Percentiles rank a stretch among this genome's conserved stretches.
Conservation (phyloP, 1,140 invertebrate genomes). For the Aradophagus sp. region DNA sequence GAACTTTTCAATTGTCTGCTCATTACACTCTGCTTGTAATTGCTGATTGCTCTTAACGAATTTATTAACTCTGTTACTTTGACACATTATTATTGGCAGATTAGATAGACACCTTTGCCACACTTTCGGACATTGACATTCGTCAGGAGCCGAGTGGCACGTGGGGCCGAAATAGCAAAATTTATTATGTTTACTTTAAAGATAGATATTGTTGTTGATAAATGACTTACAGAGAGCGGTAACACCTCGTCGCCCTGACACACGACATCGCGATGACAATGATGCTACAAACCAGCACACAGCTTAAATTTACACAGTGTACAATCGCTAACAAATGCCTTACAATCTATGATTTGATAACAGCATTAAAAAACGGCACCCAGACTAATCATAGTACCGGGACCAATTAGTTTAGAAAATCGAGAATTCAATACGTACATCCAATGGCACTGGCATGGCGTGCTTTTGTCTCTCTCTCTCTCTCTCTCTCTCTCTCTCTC, state of each 20-base stretch:
- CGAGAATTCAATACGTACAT: constrained; percentile 70
- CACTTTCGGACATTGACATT: no score
- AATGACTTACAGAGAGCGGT: constrained; percentile 75
- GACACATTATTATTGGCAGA: constrained; percentile 2
- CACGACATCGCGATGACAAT: constrained; percentile 72
- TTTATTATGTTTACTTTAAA: constrained; percentile 38
- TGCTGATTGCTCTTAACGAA: no score
- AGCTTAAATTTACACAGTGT: constrained; percentile 70
- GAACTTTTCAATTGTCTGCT: constrained; percentile 39
- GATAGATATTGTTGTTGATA: constrained; percentile 71
- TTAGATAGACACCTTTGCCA: constrained; percentile 17
- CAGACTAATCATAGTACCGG: constrained; percentile 12
- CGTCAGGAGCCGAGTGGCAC: no score
- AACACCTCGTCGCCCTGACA: constrained; percentile 72
- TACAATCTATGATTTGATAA: constrained; percentile 67
- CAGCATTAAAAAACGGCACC: constrained; percentile 57
- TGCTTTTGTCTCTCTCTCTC: constrained; percentile 54
- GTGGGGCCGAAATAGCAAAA: constrained; percentile 6
- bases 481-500: constrained; percentile 23
- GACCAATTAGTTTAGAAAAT: constrained; percentile 48
- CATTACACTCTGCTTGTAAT: no score
- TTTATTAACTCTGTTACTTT: no score
- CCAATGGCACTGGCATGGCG: constrained; percentile 63
- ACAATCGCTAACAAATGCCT: constrained; percentile 66
- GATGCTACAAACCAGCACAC: constrained; percentile 74